Percentiles rank a stretch among this genome's conserved stretches.
These are phyloP conservation scores for Dendrophyllia cribrosa DNA, from an alignment of 64 coral and sea anemone genomes.

Conservation along the genomic window DNA sequence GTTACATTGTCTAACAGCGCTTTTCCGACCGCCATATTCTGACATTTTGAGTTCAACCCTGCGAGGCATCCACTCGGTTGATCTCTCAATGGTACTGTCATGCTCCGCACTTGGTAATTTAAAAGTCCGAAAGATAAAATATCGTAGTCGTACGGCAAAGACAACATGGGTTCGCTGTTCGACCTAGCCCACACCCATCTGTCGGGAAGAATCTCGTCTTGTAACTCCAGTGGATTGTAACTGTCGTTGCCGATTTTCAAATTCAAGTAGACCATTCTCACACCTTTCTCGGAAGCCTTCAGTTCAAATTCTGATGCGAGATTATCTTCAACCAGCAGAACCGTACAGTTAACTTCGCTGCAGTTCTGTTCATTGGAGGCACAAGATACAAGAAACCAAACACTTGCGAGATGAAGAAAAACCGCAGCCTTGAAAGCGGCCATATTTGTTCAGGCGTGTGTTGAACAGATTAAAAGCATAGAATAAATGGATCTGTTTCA, in stretches of 20 bases:
- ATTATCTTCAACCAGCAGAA: neutral
- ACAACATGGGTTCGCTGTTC: neutral
- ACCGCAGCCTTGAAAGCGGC: neutral
- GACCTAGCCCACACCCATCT: neutral
- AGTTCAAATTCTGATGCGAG: neutral
- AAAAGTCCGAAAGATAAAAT: neutral
- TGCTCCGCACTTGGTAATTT: neutral
- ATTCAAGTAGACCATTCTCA: constrained; percentile 1
- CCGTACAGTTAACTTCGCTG: neutral
- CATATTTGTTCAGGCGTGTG: neutral
- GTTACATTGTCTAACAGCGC: neutral
- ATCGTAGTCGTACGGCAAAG: neutral
- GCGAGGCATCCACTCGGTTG: constrained; percentile 8
- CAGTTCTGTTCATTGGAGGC: neutral
- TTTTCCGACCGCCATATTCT: neutral
- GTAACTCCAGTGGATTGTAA: neutral
- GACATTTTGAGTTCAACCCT: neutral
- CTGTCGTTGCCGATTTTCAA: neutral
- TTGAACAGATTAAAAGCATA: too few relatives aligned
- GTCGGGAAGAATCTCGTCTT: neutral
- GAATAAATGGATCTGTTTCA: too few relatives aligned
- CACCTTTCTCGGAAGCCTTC: neutral
- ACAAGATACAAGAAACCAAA: neutral
- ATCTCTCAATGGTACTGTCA: neutral
- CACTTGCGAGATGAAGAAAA: neutral